These are phyloP conservation scores for Sakesphorus luctuosus DNA, from an alignment of 2,113 vertebrate genomes.

Conservation along the genomic window DNA sequence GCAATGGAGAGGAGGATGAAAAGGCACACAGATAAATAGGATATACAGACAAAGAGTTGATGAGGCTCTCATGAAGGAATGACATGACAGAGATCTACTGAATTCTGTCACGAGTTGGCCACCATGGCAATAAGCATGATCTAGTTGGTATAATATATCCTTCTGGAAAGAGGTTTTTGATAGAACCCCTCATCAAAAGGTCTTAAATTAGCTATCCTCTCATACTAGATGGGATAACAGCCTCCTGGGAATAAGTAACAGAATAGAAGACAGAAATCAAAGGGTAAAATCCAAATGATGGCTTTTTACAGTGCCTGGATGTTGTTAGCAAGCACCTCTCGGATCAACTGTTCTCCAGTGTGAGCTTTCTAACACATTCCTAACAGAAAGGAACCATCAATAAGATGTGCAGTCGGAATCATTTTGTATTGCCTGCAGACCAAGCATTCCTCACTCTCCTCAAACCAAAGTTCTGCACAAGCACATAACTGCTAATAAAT, in stretches of 20 bases:
- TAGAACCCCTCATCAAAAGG: background rate
- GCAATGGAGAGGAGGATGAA: background rate
- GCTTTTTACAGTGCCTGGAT: background rate
- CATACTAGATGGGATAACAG: background rate
- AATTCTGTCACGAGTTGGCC: background rate
- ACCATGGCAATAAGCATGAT: background rate
- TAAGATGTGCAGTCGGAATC: background rate
- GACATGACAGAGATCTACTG: background rate
- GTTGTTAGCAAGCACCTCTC: background rate
- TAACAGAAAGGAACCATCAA: background rate
- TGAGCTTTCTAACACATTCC: background rate
- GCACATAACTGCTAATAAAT: background rate
- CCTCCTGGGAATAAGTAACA: background rate
- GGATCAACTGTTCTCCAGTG: background rate
- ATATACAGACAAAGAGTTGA: background rate
- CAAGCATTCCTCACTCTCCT: background rate
- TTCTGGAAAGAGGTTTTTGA: background rate
- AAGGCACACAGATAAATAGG: background rate
- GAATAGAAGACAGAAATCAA: background rate
- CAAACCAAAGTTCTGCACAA: background rate
- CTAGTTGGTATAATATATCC: background rate
- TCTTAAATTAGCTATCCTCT: background rate
- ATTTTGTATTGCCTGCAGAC: background rate
- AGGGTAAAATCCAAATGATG: background rate
- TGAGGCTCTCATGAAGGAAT: background rate